Base-by-base conservation (phyloP, 2,888 invertebrate species). In the Clitarchus hookeri region DNA sequence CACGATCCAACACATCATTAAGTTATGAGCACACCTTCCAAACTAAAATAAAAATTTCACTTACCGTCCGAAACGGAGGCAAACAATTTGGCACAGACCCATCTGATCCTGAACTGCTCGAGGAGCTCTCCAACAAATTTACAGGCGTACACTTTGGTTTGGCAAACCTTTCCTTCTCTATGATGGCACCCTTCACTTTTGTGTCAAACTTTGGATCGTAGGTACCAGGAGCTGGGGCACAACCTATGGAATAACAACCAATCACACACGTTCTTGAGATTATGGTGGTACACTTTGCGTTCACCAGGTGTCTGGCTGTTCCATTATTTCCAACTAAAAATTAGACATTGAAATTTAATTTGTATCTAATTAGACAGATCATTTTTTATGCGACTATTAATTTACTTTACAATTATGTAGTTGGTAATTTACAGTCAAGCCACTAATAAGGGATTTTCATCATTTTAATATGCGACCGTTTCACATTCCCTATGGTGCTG, bases 141-240 rank as follows among this genome's bases (percentile, higher is more conserved):
- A 89, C 91, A 90, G 84, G 36, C 4, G 89, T 90, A 84, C 88
- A 90, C 86, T 88, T 91, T 84, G 90, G 88, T 90, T 92, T 89
- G 88, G 88, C 87, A 90, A 92, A 90, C 90, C 91, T 88, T 27
- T 86, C 86, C 82, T 89, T 91, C 83, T 92, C 90, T 86, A 92
- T 91, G 27, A 91, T 89, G n/a, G 90, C 89, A 80, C 91, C 91
- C 89, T 91, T 91, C 13, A 91, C 89, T 88, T 92, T 92, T 27
- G 88, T 90, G 84, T 92, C 92, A 86, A 91, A 90, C 88, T 92
- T 92, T 9, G 93, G 92, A 89, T 93, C 92, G 87, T 93, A 93
- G 6, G 92, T 90, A 65, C 93, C 92, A 77, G 93, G 93, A 44
- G 93, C 92, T 65, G 93, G 93, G 48, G 91, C 92, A 87, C 91